phyloP scores from a whole-genome alignment of 53 echinoderm and acorn worm genomes.

The Antedon mediterranea region DNA sequence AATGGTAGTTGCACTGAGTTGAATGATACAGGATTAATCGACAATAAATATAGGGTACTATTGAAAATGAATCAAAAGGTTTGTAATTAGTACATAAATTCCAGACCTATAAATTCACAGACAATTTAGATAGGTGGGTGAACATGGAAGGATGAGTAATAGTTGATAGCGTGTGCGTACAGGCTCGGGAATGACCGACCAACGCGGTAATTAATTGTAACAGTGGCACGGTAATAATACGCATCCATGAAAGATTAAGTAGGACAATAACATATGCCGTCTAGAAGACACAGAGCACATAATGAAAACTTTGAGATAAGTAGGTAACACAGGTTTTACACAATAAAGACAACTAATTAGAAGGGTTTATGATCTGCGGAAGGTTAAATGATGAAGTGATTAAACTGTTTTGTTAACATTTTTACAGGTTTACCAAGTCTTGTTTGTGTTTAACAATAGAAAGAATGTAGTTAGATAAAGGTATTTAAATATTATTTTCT shows the following conservation, averaged over 20 bases:
- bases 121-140: not conserved
- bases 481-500: too few relatives aligned
- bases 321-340: not conserved
- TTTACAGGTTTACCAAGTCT: not conserved
- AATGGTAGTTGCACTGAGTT: not conserved
- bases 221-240: not conserved
- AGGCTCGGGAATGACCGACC: not conserved
- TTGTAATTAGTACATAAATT: not conserved
- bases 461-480: too few relatives aligned
- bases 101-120: not conserved
- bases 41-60: not conserved
- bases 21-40: not conserved
- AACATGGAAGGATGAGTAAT: not conserved
- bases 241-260: not conserved
- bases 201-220: not conserved
- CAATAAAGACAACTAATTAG: not conserved
- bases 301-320: not conserved
- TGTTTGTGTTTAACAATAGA: too few relatives aligned
- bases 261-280: not conserved
- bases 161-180: too few relatives aligned
- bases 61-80: not conserved
- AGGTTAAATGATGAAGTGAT: not conserved
- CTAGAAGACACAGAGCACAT: not conserved
- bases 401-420: not conserved
- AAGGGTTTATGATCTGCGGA: not conserved